Conservation (phyloP, 2,888 invertebrate genomes). For the Scrobipalpa costella region DNA sequence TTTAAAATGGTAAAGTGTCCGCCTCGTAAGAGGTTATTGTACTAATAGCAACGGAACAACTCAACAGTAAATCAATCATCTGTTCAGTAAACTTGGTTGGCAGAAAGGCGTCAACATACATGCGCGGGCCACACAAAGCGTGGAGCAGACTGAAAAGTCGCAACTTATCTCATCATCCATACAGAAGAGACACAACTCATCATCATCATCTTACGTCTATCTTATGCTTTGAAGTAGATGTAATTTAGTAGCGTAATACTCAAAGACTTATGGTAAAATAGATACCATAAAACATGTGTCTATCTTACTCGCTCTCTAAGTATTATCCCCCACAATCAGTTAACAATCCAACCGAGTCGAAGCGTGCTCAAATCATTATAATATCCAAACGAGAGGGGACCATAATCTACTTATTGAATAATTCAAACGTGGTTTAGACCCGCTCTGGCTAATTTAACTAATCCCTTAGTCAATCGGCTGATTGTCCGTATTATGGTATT, state of each 20-base stretch:
- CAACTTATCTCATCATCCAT: too few relatives aligned
- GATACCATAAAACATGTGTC: neutral
- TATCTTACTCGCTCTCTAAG: neutral
- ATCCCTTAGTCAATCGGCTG: conserved; percentile 21
- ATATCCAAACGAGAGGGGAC: conserved; percentile 30
- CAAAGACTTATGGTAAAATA: too few relatives aligned
- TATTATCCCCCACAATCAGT: conserved; percentile 20
- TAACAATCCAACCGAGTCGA: conserved; percentile 22
- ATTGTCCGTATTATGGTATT: conserved; percentile 18
- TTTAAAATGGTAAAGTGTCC: neutral
- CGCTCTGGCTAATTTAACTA: conserved; percentile 26
- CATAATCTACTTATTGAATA: conserved; percentile 37
- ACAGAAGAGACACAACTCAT: too few relatives aligned
- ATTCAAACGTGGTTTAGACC: conserved; percentile 37
- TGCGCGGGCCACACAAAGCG: too few relatives aligned
- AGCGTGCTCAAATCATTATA: conserved; percentile 39
- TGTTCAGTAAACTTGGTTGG: too few relatives aligned
- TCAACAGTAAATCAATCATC: too few relatives aligned
- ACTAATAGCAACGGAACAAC: neutral
- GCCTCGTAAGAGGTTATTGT: neutral
- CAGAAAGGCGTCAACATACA: too few relatives aligned
- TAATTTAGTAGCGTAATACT: too few relatives aligned
- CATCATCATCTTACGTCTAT: too few relatives aligned
- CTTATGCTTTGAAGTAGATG: too few relatives aligned
- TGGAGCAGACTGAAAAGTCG: too few relatives aligned